phyloP scores from a whole-genome alignment of 2,797 vertebrate genomes.

The Sebastes itinus region DNA sequence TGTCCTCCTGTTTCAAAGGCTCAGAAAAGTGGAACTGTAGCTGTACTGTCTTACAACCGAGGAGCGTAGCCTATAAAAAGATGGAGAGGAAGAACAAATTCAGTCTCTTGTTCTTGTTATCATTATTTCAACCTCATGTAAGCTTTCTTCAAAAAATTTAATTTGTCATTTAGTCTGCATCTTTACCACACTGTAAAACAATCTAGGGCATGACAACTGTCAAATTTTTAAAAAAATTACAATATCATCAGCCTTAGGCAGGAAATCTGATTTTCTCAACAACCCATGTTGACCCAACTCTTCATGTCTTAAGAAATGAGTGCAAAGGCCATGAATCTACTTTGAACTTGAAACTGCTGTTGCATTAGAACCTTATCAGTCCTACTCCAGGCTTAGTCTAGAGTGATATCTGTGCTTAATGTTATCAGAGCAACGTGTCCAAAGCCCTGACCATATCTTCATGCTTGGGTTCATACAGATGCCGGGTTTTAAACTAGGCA shows the following conservation, averaged over 20 bases:
- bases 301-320: slow-evolving; percentile 1
- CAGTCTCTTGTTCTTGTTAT: background rate
- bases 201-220: background rate
- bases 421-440: slow-evolving; percentile 37
- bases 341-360: slow-evolving; percentile 9
- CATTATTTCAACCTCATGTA: background rate
- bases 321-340: slow-evolving; percentile 15
- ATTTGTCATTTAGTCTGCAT: background rate
- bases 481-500: slow-evolving; percentile 9
- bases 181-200: background rate
- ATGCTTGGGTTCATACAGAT: slow-evolving; percentile 24
- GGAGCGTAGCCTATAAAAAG: background rate
- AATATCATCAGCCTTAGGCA: background rate
- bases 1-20: too few species aligned
- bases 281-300: background rate
- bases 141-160: background rate
- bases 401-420: slow-evolving; percentile 16
- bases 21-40: background rate
- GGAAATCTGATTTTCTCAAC: background rate
- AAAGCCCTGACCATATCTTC: background rate
- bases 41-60: background rate
- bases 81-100: background rate
- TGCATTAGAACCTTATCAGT: slow-evolving; percentile 34
- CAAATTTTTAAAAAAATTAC: background rate
- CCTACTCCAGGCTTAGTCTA: slow-evolving; percentile 7